Percentiles rank a stretch among this genome's conserved stretches.
Conservation (phyloP, 2,888 invertebrate genomes). For the Rhamphomyia laevipes region DNA sequence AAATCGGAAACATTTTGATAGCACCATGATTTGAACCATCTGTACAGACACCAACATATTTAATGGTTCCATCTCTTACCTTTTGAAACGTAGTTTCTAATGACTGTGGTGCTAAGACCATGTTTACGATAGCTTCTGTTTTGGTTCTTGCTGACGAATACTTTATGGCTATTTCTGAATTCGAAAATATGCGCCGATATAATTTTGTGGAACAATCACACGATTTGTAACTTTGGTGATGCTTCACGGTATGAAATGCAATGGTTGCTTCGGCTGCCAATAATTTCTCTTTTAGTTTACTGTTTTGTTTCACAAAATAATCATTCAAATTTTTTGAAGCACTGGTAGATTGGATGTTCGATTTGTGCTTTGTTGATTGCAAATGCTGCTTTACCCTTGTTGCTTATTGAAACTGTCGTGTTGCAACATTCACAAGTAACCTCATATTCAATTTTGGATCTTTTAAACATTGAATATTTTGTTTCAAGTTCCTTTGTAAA, state of each 20-base stretch:
- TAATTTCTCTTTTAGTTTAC: neutral
- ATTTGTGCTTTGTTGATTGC: neutral
- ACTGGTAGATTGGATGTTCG: neutral
- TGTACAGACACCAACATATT: neutral
- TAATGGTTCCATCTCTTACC: neutral
- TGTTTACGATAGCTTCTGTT: neutral
- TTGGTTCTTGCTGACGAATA: neutral
- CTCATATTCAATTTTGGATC: neutral
- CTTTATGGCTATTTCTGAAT: slow-evolving; percentile 13
- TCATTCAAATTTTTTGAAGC: neutral
- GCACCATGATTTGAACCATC: neutral
- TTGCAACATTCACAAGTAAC: neutral
- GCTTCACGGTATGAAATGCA: slow-evolving; percentile 1
- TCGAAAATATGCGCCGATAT: neutral
- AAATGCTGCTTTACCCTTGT: neutral
- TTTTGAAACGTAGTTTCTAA: neutral
- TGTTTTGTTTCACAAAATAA: neutral
- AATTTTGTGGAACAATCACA: neutral
- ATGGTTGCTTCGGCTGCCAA: neutral
- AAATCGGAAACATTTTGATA: neutral
- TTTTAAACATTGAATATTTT: neutral
- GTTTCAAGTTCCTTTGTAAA: neutral
- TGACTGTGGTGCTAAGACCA: neutral
- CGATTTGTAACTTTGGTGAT: neutral
- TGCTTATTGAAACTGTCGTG: neutral